Conservation (phyloP, 1,140 invertebrate genomes). For the Cydia fagiglandana region DNA sequence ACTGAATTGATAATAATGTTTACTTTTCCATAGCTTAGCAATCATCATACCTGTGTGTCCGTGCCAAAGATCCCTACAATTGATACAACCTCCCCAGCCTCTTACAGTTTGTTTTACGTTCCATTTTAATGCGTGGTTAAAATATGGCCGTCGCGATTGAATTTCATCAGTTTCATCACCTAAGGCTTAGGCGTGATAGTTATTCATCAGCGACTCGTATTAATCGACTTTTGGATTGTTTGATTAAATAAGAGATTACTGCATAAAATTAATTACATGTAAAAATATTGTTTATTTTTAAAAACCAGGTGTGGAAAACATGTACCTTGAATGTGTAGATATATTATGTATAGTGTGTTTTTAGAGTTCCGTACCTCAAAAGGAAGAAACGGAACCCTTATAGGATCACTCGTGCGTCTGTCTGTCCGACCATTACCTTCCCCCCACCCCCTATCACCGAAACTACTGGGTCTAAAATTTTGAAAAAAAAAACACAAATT, state of each 20-base stretch:
- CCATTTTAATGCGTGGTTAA: constrained; percentile 53
- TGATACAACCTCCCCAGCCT: constrained; percentile 54
- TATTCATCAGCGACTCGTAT: constrained; percentile 25
- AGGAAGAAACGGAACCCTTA: too few species aligned
- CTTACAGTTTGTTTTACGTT: constrained; percentile 61
- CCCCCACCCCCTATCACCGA: too few species aligned
- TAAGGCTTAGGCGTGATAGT: constrained; percentile 37
- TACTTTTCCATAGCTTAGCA: neutral
- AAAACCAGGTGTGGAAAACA: too few species aligned
- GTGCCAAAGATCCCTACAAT: constrained; percentile 47
- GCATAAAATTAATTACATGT: neutral
- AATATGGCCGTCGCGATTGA: constrained; percentile 59
- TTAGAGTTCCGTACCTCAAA: too few species aligned
- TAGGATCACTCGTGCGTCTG: too few species aligned
- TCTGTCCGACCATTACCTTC: too few species aligned
- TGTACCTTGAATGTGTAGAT: too few species aligned
- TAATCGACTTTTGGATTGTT: constrained; percentile 27
- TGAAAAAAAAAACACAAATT: too few species aligned
- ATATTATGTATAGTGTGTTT: too few species aligned
- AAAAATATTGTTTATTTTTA: too few species aligned
- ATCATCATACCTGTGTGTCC: constrained; percentile 41
- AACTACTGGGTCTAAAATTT: too few species aligned
- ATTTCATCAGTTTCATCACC: constrained; percentile 51
- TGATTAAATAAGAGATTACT: constrained; percentile 22
- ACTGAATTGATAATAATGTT: too few species aligned